Base-by-base conservation (phyloP, 2,888 invertebrate genomes). In the Apodemia mormo region DNA sequence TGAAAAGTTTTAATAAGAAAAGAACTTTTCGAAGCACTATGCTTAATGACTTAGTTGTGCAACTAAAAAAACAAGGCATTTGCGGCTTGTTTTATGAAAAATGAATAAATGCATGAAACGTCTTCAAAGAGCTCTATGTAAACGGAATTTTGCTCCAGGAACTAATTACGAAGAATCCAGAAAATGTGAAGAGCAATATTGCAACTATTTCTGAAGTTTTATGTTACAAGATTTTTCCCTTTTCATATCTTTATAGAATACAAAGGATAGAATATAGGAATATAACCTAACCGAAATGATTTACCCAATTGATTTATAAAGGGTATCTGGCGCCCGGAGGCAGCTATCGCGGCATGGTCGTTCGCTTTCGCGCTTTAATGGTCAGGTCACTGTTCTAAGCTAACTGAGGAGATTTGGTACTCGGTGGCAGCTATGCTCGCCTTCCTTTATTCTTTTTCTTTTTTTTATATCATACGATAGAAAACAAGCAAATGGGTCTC, bases 381-480 rank as follows among this genome's bases (percentile, higher is more conserved):
- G 22, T 22, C 22, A 22, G 22, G 22, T 22, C 22, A 22, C 22
- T 22, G 22, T 22, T 22, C 22, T 22, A 22, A 22, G 22, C 0
- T 0, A 22, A 22, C 22, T 22, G 22, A 22, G 22, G 22, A 22
- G 22, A 22, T 22, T 22, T 22, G 22, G 22, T 22, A 22, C 22
- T 22, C 22, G 22, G 22, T 22, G 22, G 22, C 22, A 22, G 22
- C 22, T 22, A 22, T 22, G 22, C 22, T 22, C 22, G 22, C 22
- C 22, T 22, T 22, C 22, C 22, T 22, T 22, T 0, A 22, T 22
- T 22, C 93, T 33, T 33, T 33, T 33, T 33, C 3, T 33, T 2
- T 33, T 33, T 33, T 33, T 33, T 33, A 33, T 33, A 33, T 33
- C 33, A 33, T 33, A 33, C 2, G 33, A 33, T 33, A 33, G 33